A percentile compares a stretch with the other conserved stretches of the same genome.
Conservation (phyloP, 1,140 invertebrate species). For the Bombus superbus region DNA sequence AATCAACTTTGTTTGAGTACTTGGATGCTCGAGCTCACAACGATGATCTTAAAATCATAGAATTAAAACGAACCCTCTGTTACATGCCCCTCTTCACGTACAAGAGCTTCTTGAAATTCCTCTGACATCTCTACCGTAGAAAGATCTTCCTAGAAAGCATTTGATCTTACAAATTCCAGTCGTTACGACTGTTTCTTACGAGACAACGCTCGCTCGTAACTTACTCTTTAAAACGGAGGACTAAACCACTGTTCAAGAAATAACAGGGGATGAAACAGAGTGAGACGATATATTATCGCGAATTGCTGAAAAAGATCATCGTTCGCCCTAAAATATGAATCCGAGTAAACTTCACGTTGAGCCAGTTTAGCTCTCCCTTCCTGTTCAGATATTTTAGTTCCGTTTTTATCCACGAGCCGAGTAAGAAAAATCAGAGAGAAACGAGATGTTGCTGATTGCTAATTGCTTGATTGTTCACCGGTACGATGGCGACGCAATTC, state of each 20-base stretch:
- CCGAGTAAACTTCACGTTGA: not conserved
- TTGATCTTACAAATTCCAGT: not conserved
- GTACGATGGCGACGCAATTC: conserved; percentile 5
- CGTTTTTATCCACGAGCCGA: not conserved
- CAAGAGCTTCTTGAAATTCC: not conserved
- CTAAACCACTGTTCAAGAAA: not conserved
- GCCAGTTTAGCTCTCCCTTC: too few relatives aligned
- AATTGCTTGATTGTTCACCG: conserved; percentile 69
- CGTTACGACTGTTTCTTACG: not conserved
- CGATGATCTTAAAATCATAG: not conserved
- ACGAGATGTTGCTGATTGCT: conserved; percentile 60
- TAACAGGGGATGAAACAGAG: not conserved
- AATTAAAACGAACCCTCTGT: too few relatives aligned
- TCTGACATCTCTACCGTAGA: not conserved
- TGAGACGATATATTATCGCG: not conserved
- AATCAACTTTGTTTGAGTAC: too few relatives aligned
- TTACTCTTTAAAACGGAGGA: not conserved
- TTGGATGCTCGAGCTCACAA: not conserved
- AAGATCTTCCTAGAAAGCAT: not conserved
- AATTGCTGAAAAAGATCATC: not conserved
- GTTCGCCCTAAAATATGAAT: not conserved
- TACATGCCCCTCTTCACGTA: not conserved
- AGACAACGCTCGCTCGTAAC: not conserved
- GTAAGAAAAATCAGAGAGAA: conserved; percentile 21
- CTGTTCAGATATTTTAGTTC: not conserved